Base-by-base conservation (phyloP, 2,888 invertebrate species). In the Ceramica pisi region DNA sequence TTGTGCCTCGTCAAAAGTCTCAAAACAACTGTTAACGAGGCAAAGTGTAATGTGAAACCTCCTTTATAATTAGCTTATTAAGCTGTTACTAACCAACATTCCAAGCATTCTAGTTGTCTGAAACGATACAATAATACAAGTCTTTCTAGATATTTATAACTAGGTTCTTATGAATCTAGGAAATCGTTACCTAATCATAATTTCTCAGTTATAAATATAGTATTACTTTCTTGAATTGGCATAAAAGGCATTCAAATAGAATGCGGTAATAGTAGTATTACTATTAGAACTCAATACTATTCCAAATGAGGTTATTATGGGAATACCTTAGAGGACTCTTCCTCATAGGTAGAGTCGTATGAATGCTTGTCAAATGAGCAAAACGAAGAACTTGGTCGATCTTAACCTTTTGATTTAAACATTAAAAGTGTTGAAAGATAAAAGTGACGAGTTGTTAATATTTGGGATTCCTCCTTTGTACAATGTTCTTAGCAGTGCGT, bases 81-180 rank as follows among this genome's bases (percentile, higher is more conserved):
- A 67, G 23, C 21, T 50, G 75, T 83, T 72, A 12, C 83, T 73
- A 23, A 67, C 21, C n/a, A 23, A 16, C 75, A 80, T 83, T 80
- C 79, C 67, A 26, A 23, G 1, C 57, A 73, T 79, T 80, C 41
- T 46, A 55, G 46, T 59, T 23, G 51, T 46, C 26, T 64, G 66
- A 60, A 63, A 72, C 51, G 31, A 50, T 31, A 10, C 14, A 46
- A 10, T 23, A 59, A 44, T 63, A 82, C 72, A 23, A 67, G 74
- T 67, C 9, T 79, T 71, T 56, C 80, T 64, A 82, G 50, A 41
- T 46, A 66, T 6, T 46, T 66, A 19, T 76, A 19, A 23, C 63
- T 67, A 14, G 38, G 50, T 56, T 62, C 56, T 48, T 26, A 71
- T 44, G 63, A 71, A 66, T 59, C 16, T 59, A 46, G 44, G 6